Percentiles rank a stretch among this genome's conserved stretches.
Conservation (phyloP, 2,888 invertebrate genomes). For the Orchestes rusci region DNA sequence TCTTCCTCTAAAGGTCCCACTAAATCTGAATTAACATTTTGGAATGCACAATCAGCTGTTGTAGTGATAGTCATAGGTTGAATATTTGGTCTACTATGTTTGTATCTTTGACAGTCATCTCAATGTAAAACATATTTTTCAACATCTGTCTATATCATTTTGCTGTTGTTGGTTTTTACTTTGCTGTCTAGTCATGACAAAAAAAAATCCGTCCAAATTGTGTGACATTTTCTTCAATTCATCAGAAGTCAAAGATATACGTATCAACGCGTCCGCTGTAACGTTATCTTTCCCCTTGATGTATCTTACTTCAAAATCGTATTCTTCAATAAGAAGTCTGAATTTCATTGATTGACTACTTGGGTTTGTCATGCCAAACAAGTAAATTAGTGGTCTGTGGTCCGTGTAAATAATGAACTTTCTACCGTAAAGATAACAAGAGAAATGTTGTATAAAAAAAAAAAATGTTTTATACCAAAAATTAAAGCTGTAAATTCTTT, state of each 20-base stretch:
- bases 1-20: conserved; percentile 6
- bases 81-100: conserved; percentile 10
- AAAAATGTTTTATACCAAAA: too few species aligned
- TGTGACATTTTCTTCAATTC: conserved; percentile 10
- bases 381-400: conserved; percentile 25
- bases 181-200: background rate
- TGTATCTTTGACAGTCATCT: conserved; percentile 18
- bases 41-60: conserved; percentile 22
- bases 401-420: conserved; percentile 25
- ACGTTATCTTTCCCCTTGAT: conserved; percentile 26
- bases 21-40: conserved; percentile 23
- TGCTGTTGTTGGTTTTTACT: too few species aligned
- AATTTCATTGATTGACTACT: conserved; percentile 27
- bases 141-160: too few species aligned
- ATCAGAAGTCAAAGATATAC: conserved; percentile 12
- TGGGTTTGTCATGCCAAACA: conserved; percentile 26
- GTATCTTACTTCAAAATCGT: conserved; percentile 18
- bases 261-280: conserved; percentile 15
- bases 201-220: background rate
- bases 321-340: conserved; percentile 24
- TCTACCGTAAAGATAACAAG: conserved; percentile 19
- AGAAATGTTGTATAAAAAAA: too few species aligned
- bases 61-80: conserved; percentile 23
- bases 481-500: too few species aligned
- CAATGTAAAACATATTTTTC: conserved; percentile 11